Base-by-base conservation (phyloP, 1,140 invertebrate species). In the Laupala kohalensis region DNA sequence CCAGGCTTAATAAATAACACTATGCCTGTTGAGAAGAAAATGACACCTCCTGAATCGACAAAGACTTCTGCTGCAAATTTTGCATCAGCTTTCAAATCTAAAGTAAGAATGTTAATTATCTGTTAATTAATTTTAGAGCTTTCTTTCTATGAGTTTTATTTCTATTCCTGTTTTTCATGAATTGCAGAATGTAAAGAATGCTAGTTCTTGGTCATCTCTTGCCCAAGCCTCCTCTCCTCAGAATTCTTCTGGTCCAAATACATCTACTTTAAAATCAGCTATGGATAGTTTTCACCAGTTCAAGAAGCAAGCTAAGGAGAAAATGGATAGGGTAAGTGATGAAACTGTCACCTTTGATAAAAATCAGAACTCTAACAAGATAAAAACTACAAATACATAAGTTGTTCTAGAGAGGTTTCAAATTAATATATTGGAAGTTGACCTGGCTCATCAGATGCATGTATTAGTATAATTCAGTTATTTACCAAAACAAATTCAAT, bases 271-370 rank as follows among this genome's bases (percentile, higher is more conserved):
- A 25, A 77, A 74, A 26, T 75, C 76, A 25, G 76, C 79, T 62
- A 64, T 76, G 19, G 77, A 76, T 68, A 84, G 85, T 74, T 92
- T 90, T 76, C 85, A 93, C 82, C 89, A 90, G 74, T 98, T 97
- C 80, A 94, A 94, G 78, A 96, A 96, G 78, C 91, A 96, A 84
- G 95, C 95, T 9, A 94, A 94, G 81, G 94, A 97, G 81, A 96
- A 97, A 79, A 89, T 90, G 72, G 93, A 97, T 82, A 86, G 93
- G 77, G 88, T 89, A 80, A 29, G 67, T 68, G n/a, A n/a, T n/a
- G n/a, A n/a, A n/a, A 3, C 19, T 12, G 37, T 62, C 19, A 19
- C 9, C 9, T 62, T 62, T 62, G 9, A 19, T 12, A 62, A 62
- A 62, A 62, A 62, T 9, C 6, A 62, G 37, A 12, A 62, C 9